Evolutionary conservation across 2,113 vertebrate genomes (phyloP), one percentile per base, ranked within the genome.

Genomic region (Megalops atlanticus): DNA sequence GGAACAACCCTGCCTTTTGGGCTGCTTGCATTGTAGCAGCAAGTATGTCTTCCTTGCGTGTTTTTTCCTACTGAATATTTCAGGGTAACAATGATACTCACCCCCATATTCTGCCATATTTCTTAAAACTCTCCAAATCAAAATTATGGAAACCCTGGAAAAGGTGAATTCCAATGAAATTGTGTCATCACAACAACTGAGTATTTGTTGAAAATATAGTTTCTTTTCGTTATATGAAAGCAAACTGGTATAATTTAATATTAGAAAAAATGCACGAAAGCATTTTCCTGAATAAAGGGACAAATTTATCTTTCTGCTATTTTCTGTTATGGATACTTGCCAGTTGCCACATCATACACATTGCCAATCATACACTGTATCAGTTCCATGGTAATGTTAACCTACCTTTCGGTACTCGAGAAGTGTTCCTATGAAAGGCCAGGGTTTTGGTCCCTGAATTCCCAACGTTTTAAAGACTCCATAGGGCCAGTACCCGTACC

Each of bases 71-170:
- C n/a, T n/a, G n/a, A n/a, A n/a, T n/a, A n/a, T n/a, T n/a, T n/a
- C n/a, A n/a, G n/a, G n/a, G n/a, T n/a, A n/a, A n/a, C n/a, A n/a
- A 49, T 49, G 43, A 86, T 75, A 89, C 94, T 94, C 80, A 94
- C 91, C 90, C 92, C 92, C 92, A 94, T 27, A 92, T 80, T 82
- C 81, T 93, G 4, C 93, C 93, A 1, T 93, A 94, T 75, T 92
- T 94, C 78, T 91, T 82, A 80, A 87, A 92, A 88, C 92, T 94
- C 10, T 78, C 80, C 83, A 77, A 24, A 83, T 95, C 93, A 80
- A 92, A 95, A 2, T 73, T 1, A 18, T 27, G 2, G 33, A 94
- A 0, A 12, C 92, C 92, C 93, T 94, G 27, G 80, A 69, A 75
- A 80, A 21, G 83, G 49, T 84, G 78, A 71, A 79, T 82, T 21